Base-by-base conservation (phyloP, 2,113 vertebrate genomes). In the Callithrix jacchus region DNA sequence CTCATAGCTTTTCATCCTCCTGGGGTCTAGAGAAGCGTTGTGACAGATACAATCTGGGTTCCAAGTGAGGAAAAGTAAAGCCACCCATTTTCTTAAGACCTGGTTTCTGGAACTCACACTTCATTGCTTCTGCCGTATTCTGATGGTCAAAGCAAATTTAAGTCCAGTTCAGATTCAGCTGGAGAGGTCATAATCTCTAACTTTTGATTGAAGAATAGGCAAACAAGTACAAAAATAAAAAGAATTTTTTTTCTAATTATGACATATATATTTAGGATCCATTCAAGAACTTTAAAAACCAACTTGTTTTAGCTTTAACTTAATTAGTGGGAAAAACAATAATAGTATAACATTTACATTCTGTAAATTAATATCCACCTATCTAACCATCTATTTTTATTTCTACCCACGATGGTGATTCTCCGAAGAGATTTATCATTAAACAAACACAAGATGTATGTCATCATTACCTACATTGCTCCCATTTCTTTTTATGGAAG, bases 151-250 rank as follows among this genome's bases (percentile, higher is more conserved):
- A 40, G 21, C 16, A 94, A 84, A 87, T 68, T 1, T n/a, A 47
- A 71, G 9, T 1, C 2, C 0, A 94, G 25, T 8, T 0, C 11
- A 82, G 2, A 2, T 45, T 84, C 3, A 58, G 16, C 2, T 64
- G 14, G 4, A 54, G 12, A 8, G 30, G 12, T 86, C 70, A 61
- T 45, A 37, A 9, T 64, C 25, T 83, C 9, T n/a, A 76, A 17
- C 7, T 74, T 81, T 18, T 77, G 4, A 89, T 1, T 52, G 11
- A n/a, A 76, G 6, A 76, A 79, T 1, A 56, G 1, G 4, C 32
- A 92, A 77, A 64, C 37, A 76, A 70, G 11, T 3, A 54, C 13
- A 77, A 70, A 14, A 9, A 49, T 52, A 11, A 1, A 93, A 54
- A 61, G 11, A 91, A 66, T 35, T 30, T 30, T 76, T 27, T 49